Conservation (phyloP, 2,113 vertebrate genomes). For the Acrocephalus kingi region DNA sequence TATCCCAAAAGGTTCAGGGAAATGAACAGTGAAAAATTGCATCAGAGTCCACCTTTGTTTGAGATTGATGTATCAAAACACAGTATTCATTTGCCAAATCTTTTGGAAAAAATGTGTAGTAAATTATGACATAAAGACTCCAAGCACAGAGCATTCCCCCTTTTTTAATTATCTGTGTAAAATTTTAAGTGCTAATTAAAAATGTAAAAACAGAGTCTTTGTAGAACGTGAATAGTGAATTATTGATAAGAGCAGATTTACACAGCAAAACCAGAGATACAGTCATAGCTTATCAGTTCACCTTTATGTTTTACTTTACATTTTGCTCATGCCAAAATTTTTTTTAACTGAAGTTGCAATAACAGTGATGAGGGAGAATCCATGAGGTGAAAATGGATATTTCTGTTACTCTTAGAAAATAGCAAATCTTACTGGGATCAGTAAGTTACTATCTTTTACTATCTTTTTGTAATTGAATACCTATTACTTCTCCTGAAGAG, state of each 20-base stretch:
- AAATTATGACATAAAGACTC: not conserved
- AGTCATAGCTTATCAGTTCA: not conserved
- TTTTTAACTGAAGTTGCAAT: slow-evolving; percentile 28
- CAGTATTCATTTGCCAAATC: slow-evolving; percentile 5
- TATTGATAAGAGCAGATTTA: slow-evolving; percentile 60
- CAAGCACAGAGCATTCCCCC: not conserved
- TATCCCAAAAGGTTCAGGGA: slow-evolving; percentile 74
- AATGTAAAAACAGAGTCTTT: slow-evolving; percentile 12
- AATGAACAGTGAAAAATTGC: slow-evolving; percentile 68
- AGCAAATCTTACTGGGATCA: slow-evolving; percentile 18
- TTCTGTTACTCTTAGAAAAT: not conserved
- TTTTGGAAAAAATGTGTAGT: slow-evolving; percentile 33
- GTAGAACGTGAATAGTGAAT: slow-evolving; percentile 37
- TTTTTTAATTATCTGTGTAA: not conserved
- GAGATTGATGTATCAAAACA: slow-evolving; percentile 40
- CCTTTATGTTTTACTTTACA: slow-evolving; percentile 2
- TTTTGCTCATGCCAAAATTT: not conserved
- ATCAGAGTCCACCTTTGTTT: slow-evolving; percentile 60
- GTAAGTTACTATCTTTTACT: not conserved
- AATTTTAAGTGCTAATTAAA: slow-evolving; percentile 28
- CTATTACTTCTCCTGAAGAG: not conserved
- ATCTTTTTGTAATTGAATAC: not conserved
- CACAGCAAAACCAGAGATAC: not conserved
- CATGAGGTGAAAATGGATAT: not conserved
- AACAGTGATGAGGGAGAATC: not conserved